phyloP scores from a whole-genome alignment of 2,113 vertebrate genomes.

The Oreochromis aureus region DNA sequence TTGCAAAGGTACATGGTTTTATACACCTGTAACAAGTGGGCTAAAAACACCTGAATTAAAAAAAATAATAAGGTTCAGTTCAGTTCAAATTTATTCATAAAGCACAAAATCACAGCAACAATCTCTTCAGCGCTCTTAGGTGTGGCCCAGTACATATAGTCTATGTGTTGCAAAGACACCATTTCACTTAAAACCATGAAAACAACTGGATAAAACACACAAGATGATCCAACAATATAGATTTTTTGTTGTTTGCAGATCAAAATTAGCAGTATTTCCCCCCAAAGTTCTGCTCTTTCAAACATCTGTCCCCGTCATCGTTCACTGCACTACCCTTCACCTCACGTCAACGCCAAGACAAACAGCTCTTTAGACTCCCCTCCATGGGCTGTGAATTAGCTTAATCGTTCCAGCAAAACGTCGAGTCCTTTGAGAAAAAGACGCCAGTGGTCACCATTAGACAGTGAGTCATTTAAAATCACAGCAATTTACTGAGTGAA shows the following conservation, averaged over 20 bases:
- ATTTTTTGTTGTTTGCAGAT: neutral
- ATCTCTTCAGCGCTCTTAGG: neutral
- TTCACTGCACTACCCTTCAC: neutral
- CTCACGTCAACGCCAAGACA: slow-evolving; percentile 25
- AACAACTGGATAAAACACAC: neutral
- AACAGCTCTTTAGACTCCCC: slow-evolving; percentile 30
- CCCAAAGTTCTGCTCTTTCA: neutral
- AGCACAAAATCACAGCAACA: neutral
- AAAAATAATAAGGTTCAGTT: neutral
- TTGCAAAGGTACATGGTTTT: neutral
- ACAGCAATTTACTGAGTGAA: neutral
- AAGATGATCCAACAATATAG: neutral
- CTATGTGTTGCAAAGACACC: neutral
- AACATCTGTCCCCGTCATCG: neutral
- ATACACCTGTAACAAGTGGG: accelerated
- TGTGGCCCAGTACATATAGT: no score
- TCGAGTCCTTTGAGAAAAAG: neutral
- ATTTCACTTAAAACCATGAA: neutral
- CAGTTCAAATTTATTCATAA: accelerated
- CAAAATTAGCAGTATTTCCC: neutral
- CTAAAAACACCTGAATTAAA: neutral
- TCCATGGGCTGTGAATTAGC: slow-evolving; percentile 15
- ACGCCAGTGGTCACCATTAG: neutral
- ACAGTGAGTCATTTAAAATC: slow-evolving; percentile 21
- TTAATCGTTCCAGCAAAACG: slow-evolving; percentile 24